phyloP scores from a whole-genome alignment of 2,797 vertebrate species.

The Alosa sapidissima region DNA sequence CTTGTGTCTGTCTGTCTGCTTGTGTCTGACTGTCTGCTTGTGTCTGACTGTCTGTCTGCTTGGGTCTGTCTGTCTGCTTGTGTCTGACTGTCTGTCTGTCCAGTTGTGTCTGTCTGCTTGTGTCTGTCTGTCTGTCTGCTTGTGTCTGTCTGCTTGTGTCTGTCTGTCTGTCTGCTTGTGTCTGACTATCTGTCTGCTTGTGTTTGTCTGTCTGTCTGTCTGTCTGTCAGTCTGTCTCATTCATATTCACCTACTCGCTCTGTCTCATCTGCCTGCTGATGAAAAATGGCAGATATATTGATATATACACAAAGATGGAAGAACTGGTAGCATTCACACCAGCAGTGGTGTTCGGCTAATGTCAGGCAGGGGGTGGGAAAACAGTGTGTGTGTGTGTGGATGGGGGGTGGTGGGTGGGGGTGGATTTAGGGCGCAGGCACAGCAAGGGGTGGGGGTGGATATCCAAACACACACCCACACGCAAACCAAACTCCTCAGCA shows the following conservation, averaged over 20 bases:
- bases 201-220: too few relatives aligned
- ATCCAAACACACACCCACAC: slow-evolving; percentile 11
- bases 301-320: not conserved
- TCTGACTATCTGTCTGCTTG: too few relatives aligned
- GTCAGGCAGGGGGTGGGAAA: not conserved
- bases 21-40: too few relatives aligned
- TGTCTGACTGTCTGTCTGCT: too few relatives aligned
- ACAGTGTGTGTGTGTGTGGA: not conserved
- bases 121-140: too few relatives aligned
- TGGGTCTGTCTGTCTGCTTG: too few relatives aligned
- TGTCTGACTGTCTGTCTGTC: not conserved
- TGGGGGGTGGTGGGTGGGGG: not conserved
- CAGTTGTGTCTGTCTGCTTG: too few relatives aligned
- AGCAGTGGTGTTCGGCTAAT: not conserved
- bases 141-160: too few relatives aligned
- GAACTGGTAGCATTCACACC: not conserved
- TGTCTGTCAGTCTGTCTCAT: not conserved
- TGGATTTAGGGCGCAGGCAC: not conserved
- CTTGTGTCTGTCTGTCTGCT: too few relatives aligned
- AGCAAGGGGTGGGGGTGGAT: not conserved
- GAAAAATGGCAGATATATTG: not conserved
- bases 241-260: not conserved
- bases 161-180: too few relatives aligned
- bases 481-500: slow-evolving; percentile 29
- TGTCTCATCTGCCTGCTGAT: not conserved